Base-by-base conservation (phyloP, 2,113 vertebrate species). In the Rhegmatorhina hoffmannsi region DNA sequence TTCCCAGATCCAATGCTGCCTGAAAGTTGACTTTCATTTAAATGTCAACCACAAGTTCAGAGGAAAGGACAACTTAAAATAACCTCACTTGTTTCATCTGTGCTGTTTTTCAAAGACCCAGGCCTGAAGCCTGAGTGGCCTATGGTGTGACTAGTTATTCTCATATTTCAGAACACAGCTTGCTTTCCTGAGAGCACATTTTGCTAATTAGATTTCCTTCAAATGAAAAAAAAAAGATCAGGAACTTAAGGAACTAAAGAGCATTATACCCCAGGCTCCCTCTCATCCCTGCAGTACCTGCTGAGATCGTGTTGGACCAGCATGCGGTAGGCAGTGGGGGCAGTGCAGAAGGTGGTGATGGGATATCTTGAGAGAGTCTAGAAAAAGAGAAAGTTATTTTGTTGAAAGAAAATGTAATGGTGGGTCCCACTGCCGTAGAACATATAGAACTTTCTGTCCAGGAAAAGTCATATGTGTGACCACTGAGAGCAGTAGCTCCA, bases 351-450 rank as follows among this genome's bases (percentile, higher is more conserved):
- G 36, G 89, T 96, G 43, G 97, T 98, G 89, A 99, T 97, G 6
- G 98, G 98, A 33, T 98, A 98, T 13, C n/a, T 97, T 44, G 96
- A 97, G n/a, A 99, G 97, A 62, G 98, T 98, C 98, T 99, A 73
- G 28, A 36, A 47, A 94, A 86, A 38, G 0, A 55, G 8, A 31
- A 29, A 62, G 14, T 43, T 36, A 73, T 21, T 33, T 26, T 34
- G 25, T 6, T 52, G 49, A 44, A 20, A 59, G 49, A 28, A 66
- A 72, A 29, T 17, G 20, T 4, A 50, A 52, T 18, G 11, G 7
- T n/a, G 20, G 8, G 56, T 59, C 21, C 33, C 33, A 34, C 55
- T 59, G 58, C 23, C 34, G n/a, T 10, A 60, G n/a, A 60, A 60
- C 23, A 36, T 34, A 38, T 15, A 36, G 59, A 60, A 38, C 34